A percentile compares a stretch with the other conserved stretches of the same genome.
Conservation (phyloP, 2,888 invertebrate genomes). For the Scaptomyza caliginosa region DNA sequence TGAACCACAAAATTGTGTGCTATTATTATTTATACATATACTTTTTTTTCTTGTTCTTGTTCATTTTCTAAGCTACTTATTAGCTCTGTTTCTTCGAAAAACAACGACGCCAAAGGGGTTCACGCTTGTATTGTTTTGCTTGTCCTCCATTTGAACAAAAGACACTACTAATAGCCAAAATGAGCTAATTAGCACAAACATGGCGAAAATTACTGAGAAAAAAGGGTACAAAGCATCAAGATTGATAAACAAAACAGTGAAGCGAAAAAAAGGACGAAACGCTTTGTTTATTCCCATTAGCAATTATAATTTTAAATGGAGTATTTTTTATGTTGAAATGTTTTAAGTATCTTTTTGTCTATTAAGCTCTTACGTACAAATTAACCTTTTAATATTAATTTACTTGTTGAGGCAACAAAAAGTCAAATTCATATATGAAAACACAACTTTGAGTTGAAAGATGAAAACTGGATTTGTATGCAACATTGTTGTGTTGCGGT, state of each 20-base stretch:
- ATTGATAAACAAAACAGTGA: conserved; percentile 2
- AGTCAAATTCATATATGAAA: conserved; percentile 23
- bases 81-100: conserved; percentile 10
- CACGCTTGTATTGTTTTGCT: conserved; percentile 43
- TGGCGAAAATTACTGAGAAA: conserved; percentile 26
- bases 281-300: conserved; percentile 31
- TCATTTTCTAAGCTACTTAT: conserved; percentile 58
- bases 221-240: neutral
- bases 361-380: conserved; percentile 28
- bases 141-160: conserved; percentile 58
- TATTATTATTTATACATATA: too few species aligned
- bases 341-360: conserved; percentile 3
- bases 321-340: conserved; percentile 2
- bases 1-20: conserved; percentile 18
- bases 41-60: neutral
- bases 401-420: conserved; percentile 32
- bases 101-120: conserved; percentile 46
- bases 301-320: conserved; percentile 47
- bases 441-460: conserved; percentile 6
- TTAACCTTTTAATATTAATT: conserved; percentile 45
- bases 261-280: conserved; percentile 8
- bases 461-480: conserved; percentile 33
- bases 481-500: conserved; percentile 29
- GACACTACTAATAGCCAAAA: conserved; percentile 53
- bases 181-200: conserved; percentile 68